Conservation (phyloP, 2,888 invertebrate genomes). For the Dynastes hyllus region DNA sequence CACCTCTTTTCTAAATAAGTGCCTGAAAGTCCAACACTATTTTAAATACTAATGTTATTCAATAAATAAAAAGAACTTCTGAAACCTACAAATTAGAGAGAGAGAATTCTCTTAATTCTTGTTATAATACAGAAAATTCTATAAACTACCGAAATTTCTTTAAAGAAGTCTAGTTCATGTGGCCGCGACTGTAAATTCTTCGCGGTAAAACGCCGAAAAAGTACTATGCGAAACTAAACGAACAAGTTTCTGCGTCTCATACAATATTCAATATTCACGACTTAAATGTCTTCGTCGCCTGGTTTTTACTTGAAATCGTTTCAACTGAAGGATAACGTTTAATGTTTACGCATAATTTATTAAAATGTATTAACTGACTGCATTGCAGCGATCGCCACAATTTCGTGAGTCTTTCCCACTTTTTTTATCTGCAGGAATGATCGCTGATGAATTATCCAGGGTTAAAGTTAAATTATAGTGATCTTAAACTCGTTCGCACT, state of each 20-base stretch:
- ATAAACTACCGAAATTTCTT: too few relatives aligned
- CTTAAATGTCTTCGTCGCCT: conserved; percentile 35
- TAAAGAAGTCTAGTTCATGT: too few relatives aligned
- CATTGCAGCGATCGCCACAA: background rate
- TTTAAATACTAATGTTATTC: too few relatives aligned
- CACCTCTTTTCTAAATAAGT: too few relatives aligned
- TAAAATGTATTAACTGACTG: conserved; percentile 10
- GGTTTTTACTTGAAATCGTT: conserved; percentile 17
- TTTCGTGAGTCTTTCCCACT: background rate
- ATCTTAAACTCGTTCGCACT: conserved; percentile 25
- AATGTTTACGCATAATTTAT: conserved; percentile 38
- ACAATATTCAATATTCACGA: conserved; percentile 44
- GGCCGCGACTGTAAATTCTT: too few relatives aligned
- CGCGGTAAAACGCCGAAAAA: conserved; percentile 21
- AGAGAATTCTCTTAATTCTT: too few relatives aligned
- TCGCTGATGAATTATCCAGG: conserved; percentile 22
- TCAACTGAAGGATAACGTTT: conserved; percentile 26
- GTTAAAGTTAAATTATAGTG: conserved; percentile 38
- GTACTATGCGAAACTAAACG: conserved; percentile 17
- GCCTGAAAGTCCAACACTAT: too few relatives aligned
- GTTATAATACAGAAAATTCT: too few relatives aligned
- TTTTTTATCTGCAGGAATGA: background rate
- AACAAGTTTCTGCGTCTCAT: conserved; percentile 30
- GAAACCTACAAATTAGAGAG: too few relatives aligned
- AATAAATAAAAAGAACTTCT: too few relatives aligned